Evolutionary conservation across 92 coral and sea anemone species (phyloP), one percentile per base, ranked within the genome.

Genomic region (Porites divaricata): DNA sequence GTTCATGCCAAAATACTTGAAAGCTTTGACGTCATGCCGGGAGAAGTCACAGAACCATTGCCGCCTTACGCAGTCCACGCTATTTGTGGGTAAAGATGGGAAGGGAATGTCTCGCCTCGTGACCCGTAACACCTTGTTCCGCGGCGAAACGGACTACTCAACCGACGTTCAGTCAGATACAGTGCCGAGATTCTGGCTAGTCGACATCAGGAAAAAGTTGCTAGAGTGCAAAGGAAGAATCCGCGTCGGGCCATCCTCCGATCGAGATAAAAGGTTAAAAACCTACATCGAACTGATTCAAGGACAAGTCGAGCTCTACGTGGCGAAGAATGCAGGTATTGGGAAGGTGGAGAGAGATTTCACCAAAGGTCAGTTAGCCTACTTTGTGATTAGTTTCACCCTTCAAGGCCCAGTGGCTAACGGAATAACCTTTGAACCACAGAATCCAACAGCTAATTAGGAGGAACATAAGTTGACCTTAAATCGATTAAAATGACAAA

Each of bases 381-480:
- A 95, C 74, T 95, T 95, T 79, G 98, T 95, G 58, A 93, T 93
- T 25, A 95, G 98, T 48, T 95, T 95, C 64, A 95, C 84, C 70
- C 88, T 93, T 6, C 88, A 81, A 49, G 98, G 96, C 2, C 96
- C 98, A 0, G 89, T 90, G 1, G 98, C 98, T 2, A 95, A 95
- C 74, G 98, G 98, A 53, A 93, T 95, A 57, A 93, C 93, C 7
- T 91, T 95, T 74, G 59, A 84, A 22, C 88, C 98, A 11, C 68
- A 70, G 9, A 66, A 79, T 15, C 52, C 74, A 62, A 1, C 64
- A 54, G 14, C 2, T 51, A 17, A 24, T 5, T 54, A 74, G 6
- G 0, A 72, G 45, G 26, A 17, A 53, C 17, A 3, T n/a, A 25
- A 75, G 14, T 66, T 56, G 53, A 68, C 17, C 0, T 68, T 68